phyloP scores from a whole-genome alignment of 2,888 invertebrate species.

The Esperia sulphurella region DNA sequence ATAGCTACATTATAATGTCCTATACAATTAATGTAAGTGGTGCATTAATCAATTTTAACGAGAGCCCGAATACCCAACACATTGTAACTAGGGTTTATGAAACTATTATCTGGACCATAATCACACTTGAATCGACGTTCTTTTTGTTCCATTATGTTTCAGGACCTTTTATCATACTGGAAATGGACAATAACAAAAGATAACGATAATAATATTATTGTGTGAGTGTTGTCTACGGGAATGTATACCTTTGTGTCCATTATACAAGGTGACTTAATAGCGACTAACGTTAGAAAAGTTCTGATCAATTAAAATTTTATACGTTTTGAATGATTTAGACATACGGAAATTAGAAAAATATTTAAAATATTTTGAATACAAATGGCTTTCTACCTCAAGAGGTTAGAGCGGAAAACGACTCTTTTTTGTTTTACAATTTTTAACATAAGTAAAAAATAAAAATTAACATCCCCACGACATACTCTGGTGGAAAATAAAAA shows the following conservation, averaged over 20 bases:
- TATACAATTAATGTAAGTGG: slow-evolving; percentile 16
- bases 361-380: no score
- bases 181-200: slow-evolving; percentile 48
- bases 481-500: no score
- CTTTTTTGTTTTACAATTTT: no score
- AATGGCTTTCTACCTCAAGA: no score
- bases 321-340: no score
- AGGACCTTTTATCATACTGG: slow-evolving; percentile 41
- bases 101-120: slow-evolving; percentile 42
- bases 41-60: slow-evolving; percentile 22
- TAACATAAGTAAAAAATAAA: no score
- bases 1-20: slow-evolving; percentile 11
- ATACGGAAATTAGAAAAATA: no score
- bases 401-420: no score
- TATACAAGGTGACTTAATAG: neutral
- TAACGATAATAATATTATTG: slow-evolving; percentile 39
- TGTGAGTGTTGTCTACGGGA: slow-evolving; percentile 23
- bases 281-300: neutral
- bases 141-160: slow-evolving; percentile 42
- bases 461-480: no score
- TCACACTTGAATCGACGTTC: slow-evolving; percentile 52
- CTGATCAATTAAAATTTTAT: no score
- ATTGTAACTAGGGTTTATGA: slow-evolving; percentile 23
- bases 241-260: slow-evolving; percentile 32
- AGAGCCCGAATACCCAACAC: slow-evolving; percentile 6